Conservation (phyloP, 2,113 vertebrate species). For the Stegastes partitus region DNA sequence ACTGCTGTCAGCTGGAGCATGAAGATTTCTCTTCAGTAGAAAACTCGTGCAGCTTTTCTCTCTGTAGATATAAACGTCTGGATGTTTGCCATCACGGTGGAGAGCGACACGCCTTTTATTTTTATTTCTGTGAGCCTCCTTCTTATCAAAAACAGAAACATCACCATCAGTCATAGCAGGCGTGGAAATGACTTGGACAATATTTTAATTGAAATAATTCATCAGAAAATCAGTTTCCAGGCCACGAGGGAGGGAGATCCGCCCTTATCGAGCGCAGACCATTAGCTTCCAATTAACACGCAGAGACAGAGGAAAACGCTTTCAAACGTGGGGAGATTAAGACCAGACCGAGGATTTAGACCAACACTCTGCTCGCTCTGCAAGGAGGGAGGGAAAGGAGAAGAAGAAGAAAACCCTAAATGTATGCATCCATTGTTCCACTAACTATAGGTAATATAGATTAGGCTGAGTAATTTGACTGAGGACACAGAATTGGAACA, state of each 20-base stretch:
- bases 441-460: conserved; percentile 42
- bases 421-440: conserved; percentile 40
- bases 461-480: conserved; percentile 42
- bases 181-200: conserved; percentile 57
- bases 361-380: conserved; percentile 2
- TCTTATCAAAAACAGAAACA: conserved; percentile 16
- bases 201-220: conserved; percentile 73
- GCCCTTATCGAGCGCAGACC: conserved; percentile 45
- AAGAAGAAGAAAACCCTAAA: background rate
- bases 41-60: background rate
- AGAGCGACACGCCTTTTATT: background rate
- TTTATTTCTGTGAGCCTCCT: background rate
- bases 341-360: conserved; percentile 33
- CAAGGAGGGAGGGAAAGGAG: background rate
- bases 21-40: background rate
- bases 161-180: conserved; percentile 35
- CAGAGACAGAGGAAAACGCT: conserved; percentile 28
- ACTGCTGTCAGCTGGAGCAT: no score
- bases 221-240: conserved; percentile 59
- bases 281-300: conserved; percentile 71
- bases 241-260: conserved; percentile 41
- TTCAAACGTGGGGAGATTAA: conserved; percentile 43
- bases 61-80: background rate
- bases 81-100: conserved; percentile 1
- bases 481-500: background rate